These are phyloP conservation scores for Enteromius argenteus DNA, from an alignment of 2,797 vertebrate genomes.

Conservation along the genomic window DNA sequence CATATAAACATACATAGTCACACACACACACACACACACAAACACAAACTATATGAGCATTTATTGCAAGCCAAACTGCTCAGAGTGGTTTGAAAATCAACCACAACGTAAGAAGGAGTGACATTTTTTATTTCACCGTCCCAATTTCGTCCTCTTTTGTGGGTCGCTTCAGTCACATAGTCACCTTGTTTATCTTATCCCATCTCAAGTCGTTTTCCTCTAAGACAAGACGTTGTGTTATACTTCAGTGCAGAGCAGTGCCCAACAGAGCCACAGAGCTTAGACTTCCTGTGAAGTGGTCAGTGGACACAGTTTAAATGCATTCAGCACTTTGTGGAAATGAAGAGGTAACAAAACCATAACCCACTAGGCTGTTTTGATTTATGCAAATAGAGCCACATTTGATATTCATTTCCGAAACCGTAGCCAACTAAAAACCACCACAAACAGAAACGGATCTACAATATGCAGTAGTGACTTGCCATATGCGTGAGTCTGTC, in stretches of 20 bases:
- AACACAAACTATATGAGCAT: conserved; percentile 8
- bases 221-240: not conserved
- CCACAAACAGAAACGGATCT: not conserved
- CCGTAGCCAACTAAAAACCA: not conserved
- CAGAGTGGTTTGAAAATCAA: not conserved
- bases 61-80: not conserved
- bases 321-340: conserved; percentile 69
- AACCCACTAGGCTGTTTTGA: conserved; percentile 76
- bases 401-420: conserved; percentile 60
- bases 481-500: not conserved
- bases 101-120: not conserved
- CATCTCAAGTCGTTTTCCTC: not conserved
- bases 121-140: not conserved
- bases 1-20: conserved; percentile 31
- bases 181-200: conserved; percentile 4
- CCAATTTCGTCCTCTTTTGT: not conserved
- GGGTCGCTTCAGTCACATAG: conserved; percentile 6
- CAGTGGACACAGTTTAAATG: conserved; percentile 17
- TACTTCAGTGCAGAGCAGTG: not conserved
- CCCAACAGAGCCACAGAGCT: not conserved
- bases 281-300: conserved; percentile 1
- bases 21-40: conserved; percentile 25
- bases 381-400: conserved; percentile 79
- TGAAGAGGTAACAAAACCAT: conserved; percentile 71
- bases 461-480: not conserved